Conservation (phyloP, 2,797 vertebrate species). For the Enteromius trimaculatus region DNA sequence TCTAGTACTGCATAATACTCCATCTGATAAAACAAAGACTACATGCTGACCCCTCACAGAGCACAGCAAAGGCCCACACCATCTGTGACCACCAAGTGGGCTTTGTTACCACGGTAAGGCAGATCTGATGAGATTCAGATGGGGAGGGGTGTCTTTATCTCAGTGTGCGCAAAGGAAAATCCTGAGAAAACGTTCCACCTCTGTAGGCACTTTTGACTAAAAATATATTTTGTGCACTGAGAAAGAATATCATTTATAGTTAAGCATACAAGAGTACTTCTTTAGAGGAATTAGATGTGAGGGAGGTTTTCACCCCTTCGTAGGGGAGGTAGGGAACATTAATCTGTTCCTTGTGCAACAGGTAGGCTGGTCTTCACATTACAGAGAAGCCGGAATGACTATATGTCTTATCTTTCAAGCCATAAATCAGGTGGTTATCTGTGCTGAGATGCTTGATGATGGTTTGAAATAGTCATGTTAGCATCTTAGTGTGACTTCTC, state of each 20-base stretch:
- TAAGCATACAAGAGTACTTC: neutral
- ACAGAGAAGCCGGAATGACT: neutral
- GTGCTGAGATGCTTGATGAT: conserved; percentile 22
- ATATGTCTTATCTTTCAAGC: conserved; percentile 13
- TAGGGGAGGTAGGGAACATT: conserved; percentile 16
- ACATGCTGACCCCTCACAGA: conserved; percentile 46
- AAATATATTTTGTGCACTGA: neutral
- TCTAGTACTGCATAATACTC: conserved; percentile 9
- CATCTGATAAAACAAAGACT: conserved; percentile 58
- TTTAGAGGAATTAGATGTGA: too few relatives aligned
- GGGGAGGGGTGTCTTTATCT: conserved; percentile 16
- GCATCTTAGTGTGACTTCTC: conserved; percentile 53
- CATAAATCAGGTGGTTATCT: conserved; percentile 40
- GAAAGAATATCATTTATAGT: neutral
- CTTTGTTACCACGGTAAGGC: conserved; percentile 57
- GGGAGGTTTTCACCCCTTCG: conserved; percentile 27
- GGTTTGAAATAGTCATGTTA: conserved; percentile 38
- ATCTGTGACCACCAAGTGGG: conserved; percentile 55
- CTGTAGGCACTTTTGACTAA: conserved; percentile 1
- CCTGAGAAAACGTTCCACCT: neutral
- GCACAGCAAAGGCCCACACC: conserved; percentile 50
- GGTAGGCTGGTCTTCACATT: conserved; percentile 17
- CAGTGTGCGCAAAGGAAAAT: neutral
- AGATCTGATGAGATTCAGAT: conserved; percentile 47
- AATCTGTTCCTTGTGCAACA: conserved; percentile 47